Evolutionary conservation across 2,888 invertebrate genomes (phyloP).

Genomic region (Cataglyphis cursor): DNA sequence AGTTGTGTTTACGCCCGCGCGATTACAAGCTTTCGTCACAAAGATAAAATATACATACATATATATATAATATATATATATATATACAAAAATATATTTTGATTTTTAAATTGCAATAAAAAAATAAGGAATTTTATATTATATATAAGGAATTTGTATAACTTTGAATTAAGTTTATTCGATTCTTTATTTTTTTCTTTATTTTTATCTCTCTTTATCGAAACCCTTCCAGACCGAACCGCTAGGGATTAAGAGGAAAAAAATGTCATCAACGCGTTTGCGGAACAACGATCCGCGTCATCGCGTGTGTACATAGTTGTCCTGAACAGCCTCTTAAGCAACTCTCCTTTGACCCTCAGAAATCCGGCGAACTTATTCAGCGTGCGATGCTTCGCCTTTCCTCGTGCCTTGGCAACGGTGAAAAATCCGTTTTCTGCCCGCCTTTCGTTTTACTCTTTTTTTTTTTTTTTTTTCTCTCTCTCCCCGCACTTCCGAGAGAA

Average conservation of each 20-base stretch:
- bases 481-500: neutral
- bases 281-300: conserved; percentile 22
- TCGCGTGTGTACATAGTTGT: conserved; percentile 27
- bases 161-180: neutral
- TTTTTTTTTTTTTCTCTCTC: neutral
- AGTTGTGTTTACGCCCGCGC: conserved; percentile 25
- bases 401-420: conserved; percentile 27
- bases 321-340: conserved; percentile 19
- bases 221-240: neutral
- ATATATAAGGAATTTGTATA: too few relatives aligned
- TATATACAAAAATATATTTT: too few relatives aligned
- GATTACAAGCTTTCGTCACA: conserved; percentile 11
- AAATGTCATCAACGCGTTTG: conserved; percentile 53
- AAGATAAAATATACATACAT: too few relatives aligned
- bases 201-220: neutral
- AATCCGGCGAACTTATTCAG: conserved; percentile 48
- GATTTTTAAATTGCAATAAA: too few relatives aligned
- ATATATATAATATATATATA: too few relatives aligned
- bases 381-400: conserved; percentile 43
- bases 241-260: conserved; percentile 6
- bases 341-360: conserved; percentile 33
- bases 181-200: conserved; percentile 28
- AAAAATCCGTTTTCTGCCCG: conserved; percentile 43
- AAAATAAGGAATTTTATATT: too few relatives aligned
- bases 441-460: conserved; percentile 26